Base-by-base conservation (phyloP, 2,797 vertebrate species). In the Benthosema pterotum region DNA sequence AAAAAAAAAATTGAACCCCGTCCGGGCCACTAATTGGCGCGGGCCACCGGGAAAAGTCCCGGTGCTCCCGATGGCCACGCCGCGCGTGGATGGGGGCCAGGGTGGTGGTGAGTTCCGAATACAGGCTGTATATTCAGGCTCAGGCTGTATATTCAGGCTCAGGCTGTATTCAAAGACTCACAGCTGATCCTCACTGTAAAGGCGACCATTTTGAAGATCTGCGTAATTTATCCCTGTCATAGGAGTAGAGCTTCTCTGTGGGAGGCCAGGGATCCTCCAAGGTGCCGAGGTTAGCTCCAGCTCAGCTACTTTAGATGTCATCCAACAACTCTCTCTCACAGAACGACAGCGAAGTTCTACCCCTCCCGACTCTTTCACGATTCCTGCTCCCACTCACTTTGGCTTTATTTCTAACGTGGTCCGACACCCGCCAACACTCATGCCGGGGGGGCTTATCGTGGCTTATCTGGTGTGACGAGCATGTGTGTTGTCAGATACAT, bases 181-280 rank as follows among this genome's bases (percentile, higher is more conserved):
- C 75, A 78, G 58, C 13, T 51, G 58, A 19, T 42, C 38, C 15
- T 45, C 4, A 1, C 42, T 47, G 59, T 48, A 64, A 60, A 57
- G 0, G 15, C 19, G 32, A 61, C 32, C 13, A 32, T 22, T 67
- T 68, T 67, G 53, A 74, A 64, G 59, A 8, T 53, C 32, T 1
- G 32, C 22, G 2, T 43, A 2, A 54, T 17, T 52, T 48, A 17
- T 64, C 46, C 17, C 8, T 13, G 54, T 59, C 18, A 51, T 2
- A 25, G 42, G 11, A 42, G n/a, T n/a, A n/a, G 3, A 16, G 47
- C 0, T 0, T 11, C 6, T 65, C 60, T 47, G 47, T 17, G 25
- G 63, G 60, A 67, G 54, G 7, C 45, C 0, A 1, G 9, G 8
- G 47, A 38, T 53, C 25, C 51, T 57, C 9, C 48, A 5, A 63